Evolutionary conservation across 2,113 vertebrate genomes (phyloP).

Genomic region (Isichthys henryi): DNA sequence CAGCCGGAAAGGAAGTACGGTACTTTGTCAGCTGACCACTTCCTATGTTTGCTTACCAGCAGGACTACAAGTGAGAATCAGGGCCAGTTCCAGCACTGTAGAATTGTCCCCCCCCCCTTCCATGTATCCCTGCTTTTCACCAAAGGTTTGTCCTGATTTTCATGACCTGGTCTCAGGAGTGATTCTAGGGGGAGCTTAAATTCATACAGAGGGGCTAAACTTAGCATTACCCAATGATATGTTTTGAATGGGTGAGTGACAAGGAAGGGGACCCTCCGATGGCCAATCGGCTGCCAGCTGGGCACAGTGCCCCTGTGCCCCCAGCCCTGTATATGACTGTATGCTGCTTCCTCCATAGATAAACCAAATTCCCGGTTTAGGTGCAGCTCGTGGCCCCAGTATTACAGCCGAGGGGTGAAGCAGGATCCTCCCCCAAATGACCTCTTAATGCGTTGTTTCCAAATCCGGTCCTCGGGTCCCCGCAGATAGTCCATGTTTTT

Average conservation of each 20-base stretch:
- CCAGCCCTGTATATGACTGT: not conserved
- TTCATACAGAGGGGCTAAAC: not conserved
- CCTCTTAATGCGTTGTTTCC: conserved; percentile 14
- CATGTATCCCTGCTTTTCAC: not conserved
- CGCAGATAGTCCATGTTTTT: too few relatives aligned
- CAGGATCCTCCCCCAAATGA: not conserved
- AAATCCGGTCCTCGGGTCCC: too few relatives aligned
- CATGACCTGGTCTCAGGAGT: not conserved
- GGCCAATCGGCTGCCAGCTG: not conserved
- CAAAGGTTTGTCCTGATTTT: not conserved
- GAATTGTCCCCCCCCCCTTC: not conserved
- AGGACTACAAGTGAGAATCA: not conserved
- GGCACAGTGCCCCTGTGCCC: not conserved
- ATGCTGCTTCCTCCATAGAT: not conserved
- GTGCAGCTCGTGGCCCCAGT: not conserved
- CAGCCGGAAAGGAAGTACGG: not conserved
- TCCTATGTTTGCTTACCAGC: not conserved
- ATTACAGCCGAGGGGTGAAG: not conserved
- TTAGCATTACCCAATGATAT: not conserved
- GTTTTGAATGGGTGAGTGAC: not conserved
- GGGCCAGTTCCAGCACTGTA: not conserved
- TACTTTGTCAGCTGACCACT: not conserved
- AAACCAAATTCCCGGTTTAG: not conserved
- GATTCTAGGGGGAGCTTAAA: not conserved
- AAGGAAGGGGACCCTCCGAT: not conserved